Percentiles rank a stretch among this genome's conserved stretches.
These are phyloP conservation scores for Gasterosteus nipponicus DNA, from an alignment of 2,113 vertebrate genomes.

Conservation along the genomic window DNA sequence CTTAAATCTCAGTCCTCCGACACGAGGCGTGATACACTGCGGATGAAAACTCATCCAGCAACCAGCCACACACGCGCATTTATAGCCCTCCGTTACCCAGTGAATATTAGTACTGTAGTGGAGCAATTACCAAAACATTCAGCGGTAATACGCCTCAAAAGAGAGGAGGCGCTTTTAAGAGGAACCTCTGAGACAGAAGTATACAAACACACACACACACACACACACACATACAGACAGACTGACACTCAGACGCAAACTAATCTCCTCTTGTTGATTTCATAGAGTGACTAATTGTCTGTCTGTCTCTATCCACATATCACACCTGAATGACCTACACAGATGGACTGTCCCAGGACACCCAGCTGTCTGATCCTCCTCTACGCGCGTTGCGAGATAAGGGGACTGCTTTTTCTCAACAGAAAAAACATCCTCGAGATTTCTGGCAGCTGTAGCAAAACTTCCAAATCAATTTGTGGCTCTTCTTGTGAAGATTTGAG, in stretches of 20 bases:
- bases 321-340: conserved; percentile 42
- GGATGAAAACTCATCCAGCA: conserved; percentile 21
- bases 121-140: conserved; percentile 49
- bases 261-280: too few species aligned
- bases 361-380: conserved; percentile 47
- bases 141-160: conserved; percentile 25
- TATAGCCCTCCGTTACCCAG: conserved; percentile 29
- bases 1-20: conserved; percentile 76
- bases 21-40: conserved; percentile 48
- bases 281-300: too few species aligned
- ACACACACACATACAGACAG: not conserved
- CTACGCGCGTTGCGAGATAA: conserved; percentile 29
- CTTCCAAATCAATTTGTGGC: conserved; percentile 74
- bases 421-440: conserved; percentile 55
- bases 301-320: not conserved
- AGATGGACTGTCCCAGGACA: conserved; percentile 43
- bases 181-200: conserved; percentile 7
- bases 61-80: conserved; percentile 39
- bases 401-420: conserved; percentile 40
- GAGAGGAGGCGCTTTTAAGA: conserved; percentile 10
- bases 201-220: not conserved
- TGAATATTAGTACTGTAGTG: conserved; percentile 32
- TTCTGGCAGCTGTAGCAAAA: conserved; percentile 75
- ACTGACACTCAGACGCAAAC: not conserved
- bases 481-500: conserved; percentile 69